A percentile compares a stretch with the other conserved stretches of the same genome.
phyloP scores from a whole-genome alignment of 2,113 vertebrate genomes.

The Elachura formosa region DNA sequence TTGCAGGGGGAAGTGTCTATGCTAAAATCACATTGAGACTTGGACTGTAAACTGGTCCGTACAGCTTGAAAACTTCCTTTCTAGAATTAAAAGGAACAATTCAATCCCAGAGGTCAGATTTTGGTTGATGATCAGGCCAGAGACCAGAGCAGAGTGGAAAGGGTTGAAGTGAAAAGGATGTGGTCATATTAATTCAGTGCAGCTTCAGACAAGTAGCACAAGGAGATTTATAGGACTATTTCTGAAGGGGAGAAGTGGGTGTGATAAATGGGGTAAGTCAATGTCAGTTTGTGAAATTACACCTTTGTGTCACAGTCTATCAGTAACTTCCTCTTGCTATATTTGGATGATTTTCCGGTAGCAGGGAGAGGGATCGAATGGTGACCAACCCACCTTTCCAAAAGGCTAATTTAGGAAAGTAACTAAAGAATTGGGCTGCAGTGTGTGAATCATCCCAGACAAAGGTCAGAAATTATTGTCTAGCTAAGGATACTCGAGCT shows the following conservation, averaged over 20 bases:
- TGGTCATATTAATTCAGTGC: background rate
- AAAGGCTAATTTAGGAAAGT: background rate
- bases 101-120: background rate
- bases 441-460: background rate
- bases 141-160: background rate
- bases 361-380: background rate
- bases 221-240: background rate
- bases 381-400: background rate
- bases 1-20: background rate
- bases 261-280: background rate
- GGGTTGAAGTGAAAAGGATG: background rate
- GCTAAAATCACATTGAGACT: background rate
- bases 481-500: background rate
- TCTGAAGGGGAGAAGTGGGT: background rate
- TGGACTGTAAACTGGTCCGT: background rate
- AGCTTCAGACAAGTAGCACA: background rate
- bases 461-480: background rate
- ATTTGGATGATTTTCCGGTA: background rate
- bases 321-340: background rate
- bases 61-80: background rate
- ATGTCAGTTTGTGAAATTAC: background rate
- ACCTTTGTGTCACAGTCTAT: background rate
- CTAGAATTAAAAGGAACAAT: background rate
- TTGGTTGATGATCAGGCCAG: background rate
- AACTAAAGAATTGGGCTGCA: background rate